Percentiles rank a stretch among this genome's conserved stretches.
phyloP scores from a whole-genome alignment of 37 sponge, comb jelly and placozoan genomes.

The Corticium candelabrum region DNA sequence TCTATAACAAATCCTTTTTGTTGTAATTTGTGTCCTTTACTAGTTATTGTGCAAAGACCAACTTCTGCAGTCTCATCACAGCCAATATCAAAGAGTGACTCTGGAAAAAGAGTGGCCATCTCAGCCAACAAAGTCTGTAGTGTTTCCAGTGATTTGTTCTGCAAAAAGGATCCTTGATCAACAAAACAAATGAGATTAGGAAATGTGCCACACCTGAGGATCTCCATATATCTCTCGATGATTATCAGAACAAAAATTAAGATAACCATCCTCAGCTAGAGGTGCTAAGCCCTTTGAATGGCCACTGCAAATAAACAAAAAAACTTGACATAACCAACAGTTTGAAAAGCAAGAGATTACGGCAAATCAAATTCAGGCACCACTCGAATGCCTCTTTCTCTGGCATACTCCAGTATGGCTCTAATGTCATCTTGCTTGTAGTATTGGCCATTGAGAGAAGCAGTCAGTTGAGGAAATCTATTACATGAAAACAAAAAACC shows the following conservation, averaged over 20 bases:
- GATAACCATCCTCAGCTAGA: neutral
- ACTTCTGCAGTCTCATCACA: constrained; percentile 27
- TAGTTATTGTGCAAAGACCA: too few relatives aligned
- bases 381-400: constrained; percentile 21
- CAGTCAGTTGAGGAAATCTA: constrained; percentile 19
- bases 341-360: constrained; percentile 12
- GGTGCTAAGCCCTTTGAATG: constrained; percentile 19
- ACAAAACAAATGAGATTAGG: neutral
- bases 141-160: constrained; percentile 1
- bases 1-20: too few relatives aligned
- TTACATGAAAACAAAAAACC: neutral
- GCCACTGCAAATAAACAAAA: neutral
- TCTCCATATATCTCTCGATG: constrained; percentile 17
- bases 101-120: constrained; percentile 19
- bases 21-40: too few relatives aligned
- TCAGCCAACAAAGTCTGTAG: constrained; percentile 11
- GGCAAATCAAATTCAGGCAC: constrained; percentile 38
- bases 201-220: constrained; percentile 8
- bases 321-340: neutral
- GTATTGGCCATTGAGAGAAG: neutral
- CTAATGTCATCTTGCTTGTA: constrained; percentile 15
- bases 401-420: constrained; percentile 23
- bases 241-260: constrained; percentile 12
- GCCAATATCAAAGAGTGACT: constrained; percentile 26
- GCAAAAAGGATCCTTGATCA: neutral